Percentiles rank a stretch among this genome's conserved stretches.
Conservation (phyloP, 2,888 invertebrate species). For the Coelopa pilipes region DNA sequence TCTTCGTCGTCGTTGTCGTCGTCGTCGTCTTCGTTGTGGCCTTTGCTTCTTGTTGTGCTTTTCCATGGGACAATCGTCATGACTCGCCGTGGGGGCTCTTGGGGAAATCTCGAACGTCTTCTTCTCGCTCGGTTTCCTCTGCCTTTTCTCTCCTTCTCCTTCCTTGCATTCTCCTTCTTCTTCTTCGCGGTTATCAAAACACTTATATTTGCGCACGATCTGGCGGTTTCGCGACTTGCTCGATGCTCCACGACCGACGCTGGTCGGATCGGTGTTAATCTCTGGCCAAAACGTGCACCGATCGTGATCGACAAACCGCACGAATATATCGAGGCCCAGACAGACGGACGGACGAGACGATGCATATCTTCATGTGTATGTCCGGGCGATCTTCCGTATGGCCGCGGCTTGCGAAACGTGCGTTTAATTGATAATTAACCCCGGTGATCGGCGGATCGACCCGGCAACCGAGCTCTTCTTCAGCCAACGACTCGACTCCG, state of each 20-base stretch:
- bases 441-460: neutral
- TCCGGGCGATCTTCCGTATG: no score
- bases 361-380: no score
- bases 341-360: neutral
- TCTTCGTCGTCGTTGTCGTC: conserved; percentile 16
- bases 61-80: neutral
- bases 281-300: neutral
- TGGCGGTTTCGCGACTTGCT: conserved; percentile 17
- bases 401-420: conserved; percentile 14
- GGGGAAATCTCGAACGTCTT: no score
- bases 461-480: no score
- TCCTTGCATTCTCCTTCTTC: no score
- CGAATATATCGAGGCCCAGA: neutral
- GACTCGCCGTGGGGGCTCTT: conserved; percentile 16
- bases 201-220: conserved; percentile 22
- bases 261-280: neutral
- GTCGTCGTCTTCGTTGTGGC: no score
- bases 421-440: conserved; percentile 22
- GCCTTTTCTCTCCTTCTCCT: no score
- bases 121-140: no score
- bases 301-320: conserved; percentile 18
- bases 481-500: no score
- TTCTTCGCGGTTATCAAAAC: neutral
- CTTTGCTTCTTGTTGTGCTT: neutral
- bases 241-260: conserved; percentile 1